Evolutionary conservation across 35 echinoderm and acorn worm genomes (phyloP).

Genomic region (Diadema setosum): DNA sequence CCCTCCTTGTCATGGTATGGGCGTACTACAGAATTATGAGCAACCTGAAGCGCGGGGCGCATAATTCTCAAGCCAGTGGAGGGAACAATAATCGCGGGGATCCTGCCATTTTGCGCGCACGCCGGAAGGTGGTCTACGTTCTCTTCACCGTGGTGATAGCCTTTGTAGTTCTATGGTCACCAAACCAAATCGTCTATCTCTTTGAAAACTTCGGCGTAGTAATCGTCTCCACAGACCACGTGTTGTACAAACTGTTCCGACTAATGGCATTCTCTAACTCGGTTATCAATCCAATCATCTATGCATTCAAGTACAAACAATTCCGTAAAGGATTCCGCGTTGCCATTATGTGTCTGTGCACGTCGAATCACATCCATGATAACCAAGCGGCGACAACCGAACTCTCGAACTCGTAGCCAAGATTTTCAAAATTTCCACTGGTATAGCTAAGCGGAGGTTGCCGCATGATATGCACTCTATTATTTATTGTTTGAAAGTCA

Average conservation of each 20-base stretch:
- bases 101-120: slow-evolving; percentile 56
- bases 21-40: slow-evolving; percentile 69
- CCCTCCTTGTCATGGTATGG: slow-evolving; percentile 82
- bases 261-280: slow-evolving; percentile 84
- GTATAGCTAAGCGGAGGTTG: too few species aligned
- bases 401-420: not conserved
- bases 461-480: too few species aligned
- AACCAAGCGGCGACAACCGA: not conserved
- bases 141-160: slow-evolving; percentile 76
- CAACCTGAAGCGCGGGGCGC: slow-evolving; percentile 51
- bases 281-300: slow-evolving; percentile 91
- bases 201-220: slow-evolving; percentile 62
- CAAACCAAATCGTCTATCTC: slow-evolving; percentile 85
- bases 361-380: slow-evolving; percentile 32
- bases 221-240: not conserved
- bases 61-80: not conserved
- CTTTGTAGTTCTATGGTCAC: slow-evolving; percentile 81
- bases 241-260: slow-evolving; percentile 66
- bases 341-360: slow-evolving; percentile 41
- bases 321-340: slow-evolving; percentile 84
- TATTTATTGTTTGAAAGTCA: too few species aligned
- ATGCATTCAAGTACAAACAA: slow-evolving; percentile 89
- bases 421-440: too few species aligned
- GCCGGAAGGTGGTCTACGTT: slow-evolving; percentile 75
- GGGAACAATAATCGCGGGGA: not conserved